A percentile compares a stretch with the other conserved stretches of the same genome.
These are phyloP conservation scores for Oxygymnocypris stewartii DNA, from an alignment of 2,113 vertebrate genomes.

Conservation along the genomic window DNA sequence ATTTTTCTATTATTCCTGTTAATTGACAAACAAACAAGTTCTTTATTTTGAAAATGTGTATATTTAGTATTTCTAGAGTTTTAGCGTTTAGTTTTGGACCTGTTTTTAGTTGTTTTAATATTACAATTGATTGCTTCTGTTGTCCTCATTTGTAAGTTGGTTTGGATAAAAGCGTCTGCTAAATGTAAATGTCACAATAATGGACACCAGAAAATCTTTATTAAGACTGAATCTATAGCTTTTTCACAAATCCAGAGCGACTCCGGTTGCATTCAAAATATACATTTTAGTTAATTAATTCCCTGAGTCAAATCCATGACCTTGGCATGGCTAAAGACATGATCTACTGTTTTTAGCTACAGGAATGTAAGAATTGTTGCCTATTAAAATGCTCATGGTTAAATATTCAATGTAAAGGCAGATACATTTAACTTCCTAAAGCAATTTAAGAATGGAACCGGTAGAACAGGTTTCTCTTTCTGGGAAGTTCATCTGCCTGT, in stretches of 20 bases:
- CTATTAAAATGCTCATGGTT: neutral
- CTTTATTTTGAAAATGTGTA: too few relatives aligned
- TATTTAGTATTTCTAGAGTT: too few relatives aligned
- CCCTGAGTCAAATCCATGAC: too few relatives aligned
- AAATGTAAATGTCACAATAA: neutral
- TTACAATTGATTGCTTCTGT: too few relatives aligned
- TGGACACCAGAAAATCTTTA: neutral
- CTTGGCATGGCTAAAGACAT: too few relatives aligned
- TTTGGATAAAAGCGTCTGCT: too few relatives aligned
- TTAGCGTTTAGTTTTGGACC: too few relatives aligned
- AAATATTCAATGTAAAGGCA: neutral
- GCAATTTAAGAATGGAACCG: constrained; percentile 37
- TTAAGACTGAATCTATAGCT: neutral
- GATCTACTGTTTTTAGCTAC: too few relatives aligned
- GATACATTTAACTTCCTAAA: constrained; percentile 43
- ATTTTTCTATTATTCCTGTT: neutral
- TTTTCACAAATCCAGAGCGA: neutral
- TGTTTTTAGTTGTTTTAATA: too few relatives aligned
- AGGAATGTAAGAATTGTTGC: too few relatives aligned
- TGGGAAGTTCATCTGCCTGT: constrained; percentile 32
- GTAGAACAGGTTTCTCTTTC: constrained; percentile 48
- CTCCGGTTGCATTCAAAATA: neutral
- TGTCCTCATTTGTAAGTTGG: too few relatives aligned
- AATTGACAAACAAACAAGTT: neutral
- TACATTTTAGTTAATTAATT: neutral